Percentiles rank a stretch among this genome's conserved stretches.
Evolutionary conservation across 2,797 vertebrate genomes (phyloP).

Genomic region (Spea hammondii): DNA sequence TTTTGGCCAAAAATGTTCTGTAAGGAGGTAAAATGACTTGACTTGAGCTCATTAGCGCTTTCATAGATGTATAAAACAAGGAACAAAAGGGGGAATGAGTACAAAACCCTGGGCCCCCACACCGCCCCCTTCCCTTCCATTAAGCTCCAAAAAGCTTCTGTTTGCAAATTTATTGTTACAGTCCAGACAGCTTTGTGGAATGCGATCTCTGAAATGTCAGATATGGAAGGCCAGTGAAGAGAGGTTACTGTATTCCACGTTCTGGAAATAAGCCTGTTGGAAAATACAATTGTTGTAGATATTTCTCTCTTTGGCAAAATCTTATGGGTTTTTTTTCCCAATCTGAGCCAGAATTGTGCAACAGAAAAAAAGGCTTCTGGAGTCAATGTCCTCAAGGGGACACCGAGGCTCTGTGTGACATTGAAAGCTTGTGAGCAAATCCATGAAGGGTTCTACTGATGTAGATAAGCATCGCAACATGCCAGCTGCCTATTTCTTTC

Average conservation of each 20-base stretch:
- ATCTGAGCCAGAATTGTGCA: constrained; percentile 14
- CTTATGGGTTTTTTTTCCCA: constrained; percentile 9
- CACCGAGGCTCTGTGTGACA: constrained; percentile 17
- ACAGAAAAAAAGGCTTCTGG: constrained; percentile 7
- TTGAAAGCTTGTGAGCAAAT: neutral
- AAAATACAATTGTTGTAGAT: neutral
- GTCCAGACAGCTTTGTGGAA: constrained; percentile 32
- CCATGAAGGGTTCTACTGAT: neutral
- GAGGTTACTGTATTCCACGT: constrained; percentile 25
- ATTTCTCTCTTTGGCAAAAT: neutral
- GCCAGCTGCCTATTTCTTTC: no score
- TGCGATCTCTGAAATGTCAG: constrained; percentile 48
- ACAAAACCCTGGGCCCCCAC: constrained; percentile 21
- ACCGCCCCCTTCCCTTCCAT: neutral
- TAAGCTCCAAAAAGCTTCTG: constrained; percentile 24
- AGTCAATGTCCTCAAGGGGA: constrained; percentile 17
- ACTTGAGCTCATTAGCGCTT: neutral
- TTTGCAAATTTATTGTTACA: constrained; percentile 38
- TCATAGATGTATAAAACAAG: constrained; percentile 14
- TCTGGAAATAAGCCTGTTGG: constrained; percentile 24
- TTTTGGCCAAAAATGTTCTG: no score
- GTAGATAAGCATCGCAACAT: neutral
- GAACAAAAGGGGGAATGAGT: constrained; percentile 33
- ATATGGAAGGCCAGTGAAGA: constrained; percentile 23
- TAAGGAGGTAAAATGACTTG: constrained; percentile 1